Evolutionary conservation across 2,888 invertebrate species (phyloP), one percentile per base, ranked within the genome.

Genomic region (Drosophila longiperda): DNA sequence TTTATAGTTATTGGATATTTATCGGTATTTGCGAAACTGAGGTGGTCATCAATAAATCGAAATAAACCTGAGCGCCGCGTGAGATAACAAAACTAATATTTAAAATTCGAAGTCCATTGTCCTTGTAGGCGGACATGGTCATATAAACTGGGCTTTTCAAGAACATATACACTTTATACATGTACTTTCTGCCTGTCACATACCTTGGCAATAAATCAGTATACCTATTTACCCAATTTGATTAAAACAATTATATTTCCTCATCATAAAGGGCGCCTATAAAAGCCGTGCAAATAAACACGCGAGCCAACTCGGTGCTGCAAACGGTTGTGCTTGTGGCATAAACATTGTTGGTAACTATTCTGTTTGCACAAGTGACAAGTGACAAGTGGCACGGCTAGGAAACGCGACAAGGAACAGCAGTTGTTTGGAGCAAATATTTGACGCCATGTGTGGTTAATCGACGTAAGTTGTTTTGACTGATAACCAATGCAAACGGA

Each of bases 281-380:
- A 85, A 83, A 82, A 78, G 68, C 69, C 29, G 50, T 45, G 75
- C 74, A 73, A 75, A 77, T 52, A 88, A 71, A 69, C 83, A 77
- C 88, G 86, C 86, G 80, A 75, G 78, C 69, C 75, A 55, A 75
- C 73, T 84, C 82, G 71, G 73, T 81, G 74, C 69, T 71, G 63
- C 20, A 54, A 61, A 34, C 32, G 40, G 15, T 38, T 38, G 17
- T 17, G 45, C 12, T 57, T 45, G 42, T 42, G 20, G 48, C 11
- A 49, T 53, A 20, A 17, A 15, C 20, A 49, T 9, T 59, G 42
- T 57, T 20, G 33, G 17, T 40, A 29, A 33, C 29, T 26, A 32
- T 20, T 55, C 53, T 76, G 45, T 79, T 77, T 80, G 67, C 34
- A 66, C 79, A 79, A 70, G 67, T 79, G 79, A 66, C 79, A 79